Base-by-base conservation (phyloP, 1,140 invertebrate species). In the Macrocentrus cingulum region DNA sequence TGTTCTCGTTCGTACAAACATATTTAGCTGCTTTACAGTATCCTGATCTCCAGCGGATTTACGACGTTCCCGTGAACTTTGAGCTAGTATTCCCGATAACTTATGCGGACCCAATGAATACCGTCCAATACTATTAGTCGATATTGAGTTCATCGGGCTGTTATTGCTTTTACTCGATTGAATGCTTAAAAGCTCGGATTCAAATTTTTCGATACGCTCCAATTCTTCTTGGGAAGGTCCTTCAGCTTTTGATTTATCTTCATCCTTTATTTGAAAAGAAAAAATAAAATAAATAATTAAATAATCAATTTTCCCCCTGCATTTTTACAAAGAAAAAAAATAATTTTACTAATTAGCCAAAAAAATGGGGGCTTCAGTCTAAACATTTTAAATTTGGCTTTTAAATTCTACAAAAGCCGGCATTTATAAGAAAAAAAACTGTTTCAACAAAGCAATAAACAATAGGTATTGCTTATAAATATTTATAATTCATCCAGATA, bases 1-100 rank as follows among this genome's bases (percentile, higher is more conserved):
- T 8, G 91, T 92, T 58, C 90, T 83, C 25, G 90, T 92, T 65
- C 90, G 82, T 0, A 93, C 88, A 71, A 87, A 86, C 80, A 90
- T 86, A 64, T 89, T 90, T 50, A 89, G 79, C 64, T 87, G 84
- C 64, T 84, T 84, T 0, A 88, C 75, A 66, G 86, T 77, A 72
- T 86, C 87, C 66, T 89, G 88, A 76, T 90, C 88, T 0, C 88
- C 88, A 19, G 87, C 86, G 1, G 88, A 89, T 71, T 86, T 85
- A 53, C 88, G 80, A 56, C 88, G 78, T 73, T 91, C 88, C 66
- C 82, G 83, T 0, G 83, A 82, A 54, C 76, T 77, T 42, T 74
- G 72, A 11, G 70, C 66, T 46, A 67, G 70, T 9, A 77, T 69
- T 1, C 74, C 74, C 0, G 74, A 36, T 18, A 78, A 53, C 61